Percentiles rank a stretch among this genome's conserved stretches.
Conservation (phyloP, 2,797 vertebrate species). For the Melanotaenia nigrans region DNA sequence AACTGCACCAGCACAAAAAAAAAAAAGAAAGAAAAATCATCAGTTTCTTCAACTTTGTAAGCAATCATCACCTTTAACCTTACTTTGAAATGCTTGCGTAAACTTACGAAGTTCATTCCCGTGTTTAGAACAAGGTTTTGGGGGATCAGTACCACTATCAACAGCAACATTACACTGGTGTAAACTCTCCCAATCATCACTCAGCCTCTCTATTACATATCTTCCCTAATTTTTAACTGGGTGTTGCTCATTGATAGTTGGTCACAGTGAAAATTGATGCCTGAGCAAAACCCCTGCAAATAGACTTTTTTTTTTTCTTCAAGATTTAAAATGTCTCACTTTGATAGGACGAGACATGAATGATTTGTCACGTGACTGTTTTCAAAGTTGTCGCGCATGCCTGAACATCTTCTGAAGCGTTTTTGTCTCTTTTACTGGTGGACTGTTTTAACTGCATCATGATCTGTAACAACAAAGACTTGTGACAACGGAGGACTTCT, state of each 20-base stretch:
- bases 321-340: conserved; percentile 33
- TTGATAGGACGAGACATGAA: conserved; percentile 26
- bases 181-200: conserved; percentile 63
- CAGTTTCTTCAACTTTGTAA: conserved; percentile 25
- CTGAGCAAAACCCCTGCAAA: conserved; percentile 34
- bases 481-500: conserved; percentile 40
- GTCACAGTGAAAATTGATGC: conserved; percentile 38
- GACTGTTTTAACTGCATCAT: conserved; percentile 46
- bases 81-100: conserved; percentile 42
- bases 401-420: conserved; percentile 55
- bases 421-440: conserved; percentile 40
- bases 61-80: conserved; percentile 53
- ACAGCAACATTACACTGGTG: conserved; percentile 71
- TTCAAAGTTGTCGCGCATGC: conserved; percentile 71
- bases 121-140: conserved; percentile 37
- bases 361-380: conserved; percentile 50
- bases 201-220: conserved; percentile 47
- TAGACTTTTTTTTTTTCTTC: background rate
- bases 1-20: conserved; percentile 77
- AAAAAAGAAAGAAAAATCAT: conserved; percentile 28
- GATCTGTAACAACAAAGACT: conserved; percentile 47
- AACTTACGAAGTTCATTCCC: conserved; percentile 18
- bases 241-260: conserved; percentile 32
- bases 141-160: conserved; percentile 52
- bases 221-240: conserved; percentile 60